Evolutionary conservation across 2,888 invertebrate species (phyloP).

Genomic region (Drosophila tripunctata): DNA sequence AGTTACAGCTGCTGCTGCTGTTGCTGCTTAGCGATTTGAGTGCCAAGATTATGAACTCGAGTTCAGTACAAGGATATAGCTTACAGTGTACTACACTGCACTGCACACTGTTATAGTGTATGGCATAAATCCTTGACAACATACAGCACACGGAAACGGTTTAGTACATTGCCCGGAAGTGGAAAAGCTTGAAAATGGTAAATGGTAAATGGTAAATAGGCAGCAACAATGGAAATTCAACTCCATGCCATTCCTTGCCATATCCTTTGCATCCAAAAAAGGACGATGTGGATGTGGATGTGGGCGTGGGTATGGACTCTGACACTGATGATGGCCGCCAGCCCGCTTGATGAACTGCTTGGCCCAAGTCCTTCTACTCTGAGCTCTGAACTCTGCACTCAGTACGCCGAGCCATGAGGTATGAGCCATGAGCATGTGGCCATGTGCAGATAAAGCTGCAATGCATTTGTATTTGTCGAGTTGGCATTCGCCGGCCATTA

Average conservation of each 20-base stretch:
- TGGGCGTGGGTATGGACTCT: constrained; percentile 22
- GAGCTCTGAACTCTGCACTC: neutral
- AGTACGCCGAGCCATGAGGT: too few species aligned
- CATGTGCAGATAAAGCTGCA: constrained; percentile 54
- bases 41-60: constrained; percentile 69
- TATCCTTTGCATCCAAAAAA: neutral
- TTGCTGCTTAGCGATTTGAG: constrained; percentile 73
- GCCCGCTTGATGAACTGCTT: constrained; percentile 55
- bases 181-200: constrained; percentile 47
- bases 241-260: neutral
- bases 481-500: constrained; percentile 40
- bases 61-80: constrained; percentile 26
- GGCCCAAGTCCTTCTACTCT: constrained; percentile 12
- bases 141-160: constrained; percentile 57
- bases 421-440: constrained; percentile 15
- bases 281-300: constrained; percentile 11
- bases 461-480: constrained; percentile 65
- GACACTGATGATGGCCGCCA: constrained; percentile 27
- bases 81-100: neutral
- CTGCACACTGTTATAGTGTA: neutral
- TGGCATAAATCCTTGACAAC: constrained; percentile 60
- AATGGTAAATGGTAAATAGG: constrained; percentile 44
- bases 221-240: constrained; percentile 24
- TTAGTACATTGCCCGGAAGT: constrained; percentile 72
- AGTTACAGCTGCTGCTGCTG: constrained; percentile 25